phyloP scores from a whole-genome alignment of 2,113 vertebrate genomes.

The Zosterops hypoxanthus region DNA sequence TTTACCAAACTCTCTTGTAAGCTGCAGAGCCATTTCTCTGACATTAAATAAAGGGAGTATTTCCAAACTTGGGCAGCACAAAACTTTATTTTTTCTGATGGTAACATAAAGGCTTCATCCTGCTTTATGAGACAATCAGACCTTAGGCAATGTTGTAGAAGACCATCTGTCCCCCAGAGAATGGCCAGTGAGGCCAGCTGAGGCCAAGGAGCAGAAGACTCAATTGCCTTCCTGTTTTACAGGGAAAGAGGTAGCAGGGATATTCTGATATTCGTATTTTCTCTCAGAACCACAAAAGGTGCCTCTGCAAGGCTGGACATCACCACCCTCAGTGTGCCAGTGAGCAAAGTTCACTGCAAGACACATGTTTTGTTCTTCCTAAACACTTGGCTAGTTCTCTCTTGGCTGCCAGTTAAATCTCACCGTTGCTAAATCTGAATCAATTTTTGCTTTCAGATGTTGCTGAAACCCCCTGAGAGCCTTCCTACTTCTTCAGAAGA shows the following conservation, averaged over 20 bases:
- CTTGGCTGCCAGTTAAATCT: background rate
- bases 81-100: background rate
- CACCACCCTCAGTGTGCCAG: background rate
- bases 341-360: background rate
- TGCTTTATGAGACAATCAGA: background rate
- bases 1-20: background rate
- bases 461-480: background rate
- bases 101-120: background rate
- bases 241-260: background rate
- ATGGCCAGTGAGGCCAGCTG: fast-evolving
- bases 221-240: background rate
- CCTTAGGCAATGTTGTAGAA: background rate
- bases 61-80: background rate
- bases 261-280: background rate
- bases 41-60: background rate
- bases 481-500: background rate
- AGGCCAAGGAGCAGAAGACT: background rate
- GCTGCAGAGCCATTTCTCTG: background rate
- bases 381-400: background rate
- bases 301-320: background rate
- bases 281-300: background rate
- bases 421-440: background rate
- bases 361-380: background rate
- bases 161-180: background rate
- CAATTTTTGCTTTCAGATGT: background rate